phyloP scores from a whole-genome alignment of 1,140 invertebrate species.

The Scaptodrosophila lebanonensis region DNA sequence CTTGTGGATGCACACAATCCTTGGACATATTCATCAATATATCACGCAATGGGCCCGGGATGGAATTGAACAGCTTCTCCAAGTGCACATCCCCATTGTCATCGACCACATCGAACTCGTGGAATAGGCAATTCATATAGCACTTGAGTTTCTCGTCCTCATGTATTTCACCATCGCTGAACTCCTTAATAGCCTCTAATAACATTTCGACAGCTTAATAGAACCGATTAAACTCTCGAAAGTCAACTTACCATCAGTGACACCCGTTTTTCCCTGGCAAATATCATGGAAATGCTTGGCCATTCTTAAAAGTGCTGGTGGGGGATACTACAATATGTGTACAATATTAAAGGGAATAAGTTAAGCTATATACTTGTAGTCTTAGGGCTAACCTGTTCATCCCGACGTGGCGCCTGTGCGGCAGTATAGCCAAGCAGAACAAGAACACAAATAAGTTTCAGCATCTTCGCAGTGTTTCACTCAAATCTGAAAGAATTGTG shows the following conservation, averaged over 20 bases:
- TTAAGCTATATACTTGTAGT: too few species aligned
- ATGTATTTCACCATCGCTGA: slow-evolving; percentile 61
- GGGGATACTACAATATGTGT: slow-evolving; percentile 29
- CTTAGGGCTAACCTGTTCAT: slow-evolving; percentile 24
- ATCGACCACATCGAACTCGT: slow-evolving; percentile 60
- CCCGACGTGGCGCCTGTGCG: slow-evolving; percentile 35
- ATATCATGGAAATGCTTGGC: slow-evolving; percentile 40
- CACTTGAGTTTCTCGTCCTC: slow-evolving; percentile 63
- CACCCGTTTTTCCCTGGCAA: slow-evolving; percentile 46
- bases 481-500: too few species aligned
- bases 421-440: slow-evolving; percentile 3
- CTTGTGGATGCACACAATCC: slow-evolving; percentile 54
- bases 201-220: too few species aligned
- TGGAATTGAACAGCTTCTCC: slow-evolving; percentile 45
- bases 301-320: slow-evolving; percentile 26
- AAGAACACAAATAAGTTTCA: background rate
- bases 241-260: slow-evolving; percentile 35
- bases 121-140: slow-evolving; percentile 71
- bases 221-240: too few species aligned
- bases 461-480: too few species aligned
- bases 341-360: too few species aligned
- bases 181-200: slow-evolving; percentile 71
- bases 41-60: slow-evolving; percentile 44
- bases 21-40: slow-evolving; percentile 53
- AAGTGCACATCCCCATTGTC: slow-evolving; percentile 66